Evolutionary conservation across 2,888 invertebrate genomes (phyloP).

Genomic region (Drosophila ezoana): DNA sequence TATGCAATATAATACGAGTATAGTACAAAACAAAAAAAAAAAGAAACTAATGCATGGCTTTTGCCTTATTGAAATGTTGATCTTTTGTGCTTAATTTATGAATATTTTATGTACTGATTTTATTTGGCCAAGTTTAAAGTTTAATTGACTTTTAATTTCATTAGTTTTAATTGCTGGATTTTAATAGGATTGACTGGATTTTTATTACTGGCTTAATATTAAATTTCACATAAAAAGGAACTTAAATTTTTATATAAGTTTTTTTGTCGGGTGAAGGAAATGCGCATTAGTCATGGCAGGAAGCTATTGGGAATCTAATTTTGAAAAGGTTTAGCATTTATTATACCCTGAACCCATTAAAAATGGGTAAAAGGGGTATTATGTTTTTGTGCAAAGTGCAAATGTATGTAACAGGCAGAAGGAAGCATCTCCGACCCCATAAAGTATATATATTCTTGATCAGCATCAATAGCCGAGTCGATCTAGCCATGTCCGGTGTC

Average conservation of each 20-base stretch:
- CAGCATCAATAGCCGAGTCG: too few relatives aligned
- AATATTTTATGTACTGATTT: constrained; percentile 40
- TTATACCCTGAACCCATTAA: too few relatives aligned
- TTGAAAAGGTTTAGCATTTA: background rate
- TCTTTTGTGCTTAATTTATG: constrained; percentile 38
- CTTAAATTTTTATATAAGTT: constrained; percentile 5
- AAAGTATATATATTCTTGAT: too few relatives aligned
- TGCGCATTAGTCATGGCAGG: constrained; percentile 6
- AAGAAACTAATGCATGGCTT: constrained; percentile 21
- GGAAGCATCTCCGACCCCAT: too few relatives aligned
- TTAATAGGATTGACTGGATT: constrained; percentile 52
- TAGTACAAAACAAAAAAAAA: background rate
- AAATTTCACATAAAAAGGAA: background rate
- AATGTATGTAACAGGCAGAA: too few relatives aligned
- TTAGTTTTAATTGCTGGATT: constrained; percentile 47
- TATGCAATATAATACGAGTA: constrained; percentile 38
- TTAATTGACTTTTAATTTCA: constrained; percentile 75
- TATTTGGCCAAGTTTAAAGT: constrained; percentile 42
- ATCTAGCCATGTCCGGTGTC: too few relatives aligned
- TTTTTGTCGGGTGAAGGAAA: background rate
- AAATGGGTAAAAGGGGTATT: too few relatives aligned
- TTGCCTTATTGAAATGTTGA: constrained; percentile 24
- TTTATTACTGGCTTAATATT: constrained; percentile 37
- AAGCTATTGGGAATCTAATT: background rate
- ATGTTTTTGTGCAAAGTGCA: too few relatives aligned